Base-by-base conservation (phyloP, 2,797 vertebrate genomes). In the Syngnathus acus region DNA sequence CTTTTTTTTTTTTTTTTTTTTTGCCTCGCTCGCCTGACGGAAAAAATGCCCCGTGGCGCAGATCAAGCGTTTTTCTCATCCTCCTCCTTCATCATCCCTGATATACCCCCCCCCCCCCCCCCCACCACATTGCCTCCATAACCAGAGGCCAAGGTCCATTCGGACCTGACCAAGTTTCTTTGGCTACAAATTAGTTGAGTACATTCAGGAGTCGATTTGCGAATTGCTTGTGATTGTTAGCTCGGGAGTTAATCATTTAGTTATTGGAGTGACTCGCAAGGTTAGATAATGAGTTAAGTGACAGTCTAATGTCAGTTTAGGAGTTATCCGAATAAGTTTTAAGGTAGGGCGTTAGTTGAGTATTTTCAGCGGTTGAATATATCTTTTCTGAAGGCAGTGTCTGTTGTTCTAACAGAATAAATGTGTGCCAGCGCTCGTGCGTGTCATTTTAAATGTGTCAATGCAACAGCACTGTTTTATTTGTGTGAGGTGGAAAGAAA, bases 41-140 rank as follows among this genome's bases (percentile, higher is more conserved):
- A 72, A 79, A 73, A 87, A 88, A 91, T 88, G 90, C 90, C 91
- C 90, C 45, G 79, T 87, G 90, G 90, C 88, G 87, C 84, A 89
- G 91, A 90, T 89, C 88, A 89, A 87, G 80, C 81, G 45, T 69
- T 68, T 32, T 66, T 63, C 65, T 65, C 74, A 48, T 68, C 66
- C 66, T 61, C 72, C 74, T 75, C 64, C 73, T 72, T 71, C 70
- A 61, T 66, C 65, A 73, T 69, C 51, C 8, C 40, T 26, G 21
- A 42, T 61, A 42, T 54, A 62, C 42, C 70, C 66, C 69, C 9
- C 47, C 6, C 3, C 60, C 17, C 17, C 38, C 14, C 32, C 26
- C 0, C 7, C 19, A 40, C 4, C 59, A 11, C n/a, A 26, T 37
- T 62, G 39, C 62, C 66, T 32, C 73, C 79, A 76, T n/a, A 21